A percentile compares a stretch with the other conserved stretches of the same genome.
Evolutionary conservation across 1,140 invertebrate genomes (phyloP).

Genomic region (Plodia interpunctella): DNA sequence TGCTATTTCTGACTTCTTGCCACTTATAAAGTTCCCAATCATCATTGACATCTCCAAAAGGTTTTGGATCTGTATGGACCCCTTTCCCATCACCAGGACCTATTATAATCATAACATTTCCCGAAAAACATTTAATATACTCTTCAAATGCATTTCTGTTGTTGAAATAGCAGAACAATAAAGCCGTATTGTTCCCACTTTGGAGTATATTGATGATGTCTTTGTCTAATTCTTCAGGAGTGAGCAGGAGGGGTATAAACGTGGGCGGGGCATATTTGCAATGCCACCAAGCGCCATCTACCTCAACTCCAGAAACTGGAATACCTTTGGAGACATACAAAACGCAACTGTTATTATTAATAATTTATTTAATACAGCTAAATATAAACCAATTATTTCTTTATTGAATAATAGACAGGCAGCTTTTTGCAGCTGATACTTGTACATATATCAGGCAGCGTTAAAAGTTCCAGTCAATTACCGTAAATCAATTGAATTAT

Average conservation of each 20-base stretch:
- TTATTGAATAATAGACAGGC: no score
- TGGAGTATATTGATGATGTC: conserved; percentile 41
- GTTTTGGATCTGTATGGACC: conserved; percentile 82
- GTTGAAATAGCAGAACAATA: conserved; percentile 88
- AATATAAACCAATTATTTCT: background rate
- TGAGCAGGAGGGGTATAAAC: conserved; percentile 66
- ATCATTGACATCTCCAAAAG: conserved; percentile 77
- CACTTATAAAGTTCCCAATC: conserved; percentile 51
- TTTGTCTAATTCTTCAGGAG: conserved; percentile 44
- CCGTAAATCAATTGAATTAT: no score
- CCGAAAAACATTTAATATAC: conserved; percentile 80
- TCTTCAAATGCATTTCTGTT: conserved; percentile 80
- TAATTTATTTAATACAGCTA: no score
- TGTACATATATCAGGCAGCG: no score
- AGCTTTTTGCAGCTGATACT: no score
- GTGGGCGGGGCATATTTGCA: conserved; percentile 71
- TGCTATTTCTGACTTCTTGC: conserved; percentile 61
- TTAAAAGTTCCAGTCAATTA: no score
- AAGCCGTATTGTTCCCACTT: conserved; percentile 65
- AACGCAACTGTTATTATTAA: background rate
- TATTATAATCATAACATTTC: conserved; percentile 82
- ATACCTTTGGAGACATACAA: conserved; percentile 39
- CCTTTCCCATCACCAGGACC: conserved; percentile 81
- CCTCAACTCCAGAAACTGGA: conserved; percentile 60
- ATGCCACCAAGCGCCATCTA: conserved; percentile 73